Base-by-base conservation (phyloP, 2,113 vertebrate genomes). In the Scomber japonicus region DNA sequence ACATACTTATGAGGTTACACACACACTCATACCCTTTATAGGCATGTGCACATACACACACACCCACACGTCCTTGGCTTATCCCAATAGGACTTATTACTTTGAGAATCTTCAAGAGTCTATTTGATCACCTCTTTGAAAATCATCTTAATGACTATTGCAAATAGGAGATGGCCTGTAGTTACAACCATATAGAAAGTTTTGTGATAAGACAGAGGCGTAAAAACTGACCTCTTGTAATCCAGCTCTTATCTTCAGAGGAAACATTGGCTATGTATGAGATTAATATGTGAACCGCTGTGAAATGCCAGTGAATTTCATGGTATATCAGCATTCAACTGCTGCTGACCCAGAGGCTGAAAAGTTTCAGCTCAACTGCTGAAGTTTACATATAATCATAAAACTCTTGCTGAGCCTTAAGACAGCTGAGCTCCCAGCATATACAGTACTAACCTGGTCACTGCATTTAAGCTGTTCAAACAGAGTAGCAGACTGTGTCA, bases 81-180 rank as follows among this genome's bases (percentile, higher is more conserved):
- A 30, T 77, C 40, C 67, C 54, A 87, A 84, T 88, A 81, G 82
- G 21, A 84, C 19, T 19, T 81, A 80, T 83, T 74, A 45, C 77
- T 80, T 49, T 54, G 16, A 71, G 55, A 61, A 71, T 79, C 83
- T 87, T 93, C 89, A 92, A 91, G 91, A 75, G 61, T 16, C 30
- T 67, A 85, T 91, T 90, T 92, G 88, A 92, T 92, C 85, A 81
- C 72, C 55, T 79, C 82, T 84, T 84, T 80, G 50, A 77, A 87
- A 84, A 75, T 79, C 54, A 79, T 86, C 46, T 70, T 62, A 14
- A 79, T 69, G 55, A 65, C 72, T 83, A 79, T n/a, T 74, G 56
- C 21, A 76, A 75, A 82, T 53, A 70, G 13, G 44, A 81, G 62
- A 44, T 75, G 53, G 68, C 31, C 53, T 68, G 59, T 54, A 81